Conservation (phyloP, 2,797 vertebrate genomes). For the Acanthurus tractus region DNA sequence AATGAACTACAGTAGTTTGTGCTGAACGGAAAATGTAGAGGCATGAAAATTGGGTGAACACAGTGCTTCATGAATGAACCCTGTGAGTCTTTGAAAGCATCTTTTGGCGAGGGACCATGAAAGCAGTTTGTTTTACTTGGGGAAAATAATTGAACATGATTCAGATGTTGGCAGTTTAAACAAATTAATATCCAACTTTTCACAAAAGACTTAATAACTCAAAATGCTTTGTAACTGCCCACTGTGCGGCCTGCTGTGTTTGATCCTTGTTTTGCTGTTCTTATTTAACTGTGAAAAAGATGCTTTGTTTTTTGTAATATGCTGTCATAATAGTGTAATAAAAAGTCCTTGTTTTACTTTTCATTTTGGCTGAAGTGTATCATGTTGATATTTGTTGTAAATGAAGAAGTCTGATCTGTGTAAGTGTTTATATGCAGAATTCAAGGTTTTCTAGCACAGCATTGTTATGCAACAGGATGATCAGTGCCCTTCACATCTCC, state of each 20-base stretch:
- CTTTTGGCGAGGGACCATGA: slow-evolving; percentile 65
- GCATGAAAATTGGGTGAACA: background rate
- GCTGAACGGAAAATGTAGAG: slow-evolving; percentile 11
- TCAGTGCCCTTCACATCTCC: too few species aligned
- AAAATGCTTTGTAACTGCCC: slow-evolving; percentile 44
- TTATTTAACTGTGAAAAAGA: slow-evolving; percentile 84
- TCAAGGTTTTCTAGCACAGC: too few species aligned
- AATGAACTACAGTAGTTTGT: slow-evolving; percentile 1
- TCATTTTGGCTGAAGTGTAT: slow-evolving; percentile 30
- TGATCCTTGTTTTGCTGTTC: slow-evolving; percentile 71
- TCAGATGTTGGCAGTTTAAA: background rate
- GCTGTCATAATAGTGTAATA: slow-evolving; percentile 74
- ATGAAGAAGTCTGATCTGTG: background rate
- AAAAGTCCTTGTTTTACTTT: slow-evolving; percentile 79
- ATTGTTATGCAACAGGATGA: too few species aligned
- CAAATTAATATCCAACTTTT: slow-evolving; percentile 3
- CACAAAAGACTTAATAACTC: slow-evolving; percentile 32
- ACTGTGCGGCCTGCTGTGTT: slow-evolving; percentile 62
- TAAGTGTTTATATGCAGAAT: too few species aligned
- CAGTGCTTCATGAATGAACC: slow-evolving; percentile 69
- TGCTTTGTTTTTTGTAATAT: slow-evolving; percentile 77
- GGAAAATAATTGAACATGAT: slow-evolving; percentile 13
- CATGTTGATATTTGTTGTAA: background rate
- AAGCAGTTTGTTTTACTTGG: slow-evolving; percentile 43
- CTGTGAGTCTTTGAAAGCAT: slow-evolving; percentile 59